These are phyloP conservation scores for Callyntrura sp. DNA, from an alignment of 2,888 invertebrate species.

Conservation along the genomic window DNA sequence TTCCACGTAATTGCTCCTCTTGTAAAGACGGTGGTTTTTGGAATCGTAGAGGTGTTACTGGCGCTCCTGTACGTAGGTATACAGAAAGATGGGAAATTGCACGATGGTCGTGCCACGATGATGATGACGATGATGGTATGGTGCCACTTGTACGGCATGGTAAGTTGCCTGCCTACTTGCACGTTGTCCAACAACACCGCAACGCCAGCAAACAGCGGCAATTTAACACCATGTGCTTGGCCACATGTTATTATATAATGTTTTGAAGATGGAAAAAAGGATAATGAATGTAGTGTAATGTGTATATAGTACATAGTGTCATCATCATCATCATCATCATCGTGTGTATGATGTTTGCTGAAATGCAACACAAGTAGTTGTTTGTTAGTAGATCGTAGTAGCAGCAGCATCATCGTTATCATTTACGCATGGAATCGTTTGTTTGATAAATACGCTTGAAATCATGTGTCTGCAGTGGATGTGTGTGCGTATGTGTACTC, in stretches of 20 bases:
- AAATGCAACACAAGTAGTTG: neutral
- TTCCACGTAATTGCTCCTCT: slow-evolving; percentile 13
- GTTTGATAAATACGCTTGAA: neutral
- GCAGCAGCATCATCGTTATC: too few species aligned
- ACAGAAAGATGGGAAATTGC: too few species aligned
- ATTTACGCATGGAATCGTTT: neutral
- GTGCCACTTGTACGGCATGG: too few species aligned
- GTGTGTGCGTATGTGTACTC: neutral
- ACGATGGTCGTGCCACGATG: too few species aligned
- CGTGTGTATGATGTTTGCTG: neutral
- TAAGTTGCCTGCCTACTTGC: too few species aligned
- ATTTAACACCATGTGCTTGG: slow-evolving; percentile 45
- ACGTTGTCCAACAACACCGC: neutral
- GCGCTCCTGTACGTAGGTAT: too few species aligned
- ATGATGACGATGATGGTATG: too few species aligned
- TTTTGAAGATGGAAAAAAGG: neutral
- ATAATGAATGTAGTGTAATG: neutral
- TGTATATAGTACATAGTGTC: neutral
- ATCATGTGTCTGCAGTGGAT: neutral
- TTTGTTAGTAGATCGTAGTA: too few species aligned
- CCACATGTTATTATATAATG: slow-evolving; percentile 20
- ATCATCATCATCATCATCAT: too few species aligned
- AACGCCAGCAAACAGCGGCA: neutral
- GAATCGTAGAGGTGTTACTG: too few species aligned
- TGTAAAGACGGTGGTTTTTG: too few species aligned